Conservation (phyloP, 2,888 invertebrate genomes). For the Acronicta aceris region DNA sequence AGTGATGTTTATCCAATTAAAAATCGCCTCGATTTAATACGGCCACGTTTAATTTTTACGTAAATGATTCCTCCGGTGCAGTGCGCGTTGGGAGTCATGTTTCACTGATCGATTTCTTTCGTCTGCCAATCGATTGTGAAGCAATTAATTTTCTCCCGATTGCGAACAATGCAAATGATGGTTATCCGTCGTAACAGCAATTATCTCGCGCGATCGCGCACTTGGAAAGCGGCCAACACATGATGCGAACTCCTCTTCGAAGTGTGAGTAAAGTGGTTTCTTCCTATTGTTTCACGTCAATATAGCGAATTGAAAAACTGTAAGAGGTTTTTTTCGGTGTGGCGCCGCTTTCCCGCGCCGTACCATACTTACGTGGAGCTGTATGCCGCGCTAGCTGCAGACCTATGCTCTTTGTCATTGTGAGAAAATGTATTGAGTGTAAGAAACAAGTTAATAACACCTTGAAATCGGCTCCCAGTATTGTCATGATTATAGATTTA, state of each 20-base stretch:
- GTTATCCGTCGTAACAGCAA: constrained; percentile 80
- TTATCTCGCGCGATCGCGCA: constrained; percentile 73
- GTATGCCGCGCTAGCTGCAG: constrained; percentile 16
- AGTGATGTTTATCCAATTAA: constrained; percentile 55
- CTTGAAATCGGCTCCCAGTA: constrained; percentile 68
- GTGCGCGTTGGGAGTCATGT: constrained; percentile 50
- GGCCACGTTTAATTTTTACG: constrained; percentile 20
- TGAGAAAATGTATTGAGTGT: constrained; percentile 64
- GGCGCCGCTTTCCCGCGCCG: constrained; percentile 76
- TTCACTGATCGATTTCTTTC: constrained; percentile 73
- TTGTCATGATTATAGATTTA: constrained; percentile 59
- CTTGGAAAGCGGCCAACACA: constrained; percentile 82
- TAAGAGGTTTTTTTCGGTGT: constrained; percentile 62
- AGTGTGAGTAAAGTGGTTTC: constrained; percentile 82
- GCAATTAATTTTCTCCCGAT: constrained; percentile 85
- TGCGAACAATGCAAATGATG: constrained; percentile 86
- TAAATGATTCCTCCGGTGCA: constrained; percentile 51
- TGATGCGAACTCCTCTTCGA: constrained; percentile 71
- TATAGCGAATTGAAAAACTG: constrained; percentile 72
- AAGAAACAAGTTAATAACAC: constrained; percentile 64
- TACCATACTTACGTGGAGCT: constrained; percentile 49
- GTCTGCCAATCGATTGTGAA: constrained; percentile 72
- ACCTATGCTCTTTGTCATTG: constrained; percentile 52
- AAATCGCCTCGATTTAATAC: constrained; percentile 27
- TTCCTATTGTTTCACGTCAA: constrained; percentile 81